Evolutionary conservation across 2,797 vertebrate species (phyloP).

Genomic region (Lacerta viridis): DNA sequence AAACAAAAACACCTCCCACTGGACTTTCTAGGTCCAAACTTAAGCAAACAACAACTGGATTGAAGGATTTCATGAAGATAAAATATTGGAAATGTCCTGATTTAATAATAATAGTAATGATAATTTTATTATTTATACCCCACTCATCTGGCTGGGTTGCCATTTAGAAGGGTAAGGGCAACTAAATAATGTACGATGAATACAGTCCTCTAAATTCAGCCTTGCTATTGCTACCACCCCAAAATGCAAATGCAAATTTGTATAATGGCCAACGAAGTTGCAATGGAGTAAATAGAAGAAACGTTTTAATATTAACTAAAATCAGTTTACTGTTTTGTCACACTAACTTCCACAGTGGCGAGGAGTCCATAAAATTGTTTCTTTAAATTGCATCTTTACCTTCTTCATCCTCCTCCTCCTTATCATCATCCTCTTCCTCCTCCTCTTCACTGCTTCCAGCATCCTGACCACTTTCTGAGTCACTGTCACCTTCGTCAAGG

Average conservation of each 20-base stretch:
- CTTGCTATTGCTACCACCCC: background rate
- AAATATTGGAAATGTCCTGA: background rate
- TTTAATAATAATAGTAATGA: background rate
- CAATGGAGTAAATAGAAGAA: background rate
- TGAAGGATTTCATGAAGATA: background rate
- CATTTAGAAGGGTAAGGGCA: background rate
- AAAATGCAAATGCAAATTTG: background rate
- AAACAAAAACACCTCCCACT: background rate
- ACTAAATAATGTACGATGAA: background rate
- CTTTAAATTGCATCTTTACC: slow-evolving; percentile 66
- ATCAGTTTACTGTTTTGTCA: background rate
- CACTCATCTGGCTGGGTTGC: no score
- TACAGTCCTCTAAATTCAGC: background rate
- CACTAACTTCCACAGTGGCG: background rate
- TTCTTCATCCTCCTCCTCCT: slow-evolving; percentile 82
- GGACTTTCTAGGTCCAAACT: background rate
- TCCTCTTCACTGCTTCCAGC: slow-evolving; percentile 91
- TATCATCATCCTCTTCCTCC: slow-evolving; percentile 82
- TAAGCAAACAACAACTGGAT: background rate
- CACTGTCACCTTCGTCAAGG: slow-evolving; percentile 95
- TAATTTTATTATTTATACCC: no score
- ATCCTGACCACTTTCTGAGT: slow-evolving; percentile 88
- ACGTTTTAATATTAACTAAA: background rate
- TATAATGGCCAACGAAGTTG: background rate
- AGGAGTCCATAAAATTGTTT: background rate